Percentiles rank a stretch among this genome's conserved stretches.
Conservation (phyloP, 2,888 invertebrate species). For the Cephus pulcher region DNA sequence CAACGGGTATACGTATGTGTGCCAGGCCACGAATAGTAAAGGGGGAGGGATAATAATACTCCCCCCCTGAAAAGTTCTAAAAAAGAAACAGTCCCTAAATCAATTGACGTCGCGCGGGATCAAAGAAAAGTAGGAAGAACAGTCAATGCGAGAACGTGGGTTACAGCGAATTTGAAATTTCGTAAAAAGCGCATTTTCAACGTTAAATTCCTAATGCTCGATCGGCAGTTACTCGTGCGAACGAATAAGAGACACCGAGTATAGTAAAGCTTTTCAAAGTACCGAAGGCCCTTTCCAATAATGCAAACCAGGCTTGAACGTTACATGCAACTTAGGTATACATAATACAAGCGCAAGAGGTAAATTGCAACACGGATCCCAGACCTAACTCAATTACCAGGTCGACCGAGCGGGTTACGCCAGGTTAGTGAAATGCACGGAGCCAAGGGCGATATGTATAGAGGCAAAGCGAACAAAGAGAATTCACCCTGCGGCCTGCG, state of each 20-base stretch:
- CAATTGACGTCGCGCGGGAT: too few species aligned
- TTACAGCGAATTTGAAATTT: not conserved
- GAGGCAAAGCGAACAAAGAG: not conserved
- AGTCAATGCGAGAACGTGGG: too few species aligned
- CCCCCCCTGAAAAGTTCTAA: too few species aligned
- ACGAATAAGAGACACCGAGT: not conserved
- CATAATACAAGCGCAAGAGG: not conserved
- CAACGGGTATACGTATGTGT: not conserved
- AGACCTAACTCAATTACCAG: not conserved
- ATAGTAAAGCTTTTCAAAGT: not conserved
- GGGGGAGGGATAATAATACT: not conserved
- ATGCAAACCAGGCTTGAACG: not conserved
- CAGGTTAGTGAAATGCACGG: constrained; percentile 24
- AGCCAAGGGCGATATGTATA: constrained; percentile 30
- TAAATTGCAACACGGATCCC: not conserved
- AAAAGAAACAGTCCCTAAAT: not conserved
- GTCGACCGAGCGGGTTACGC: constrained; percentile 16
- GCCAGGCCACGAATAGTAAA: too few species aligned
- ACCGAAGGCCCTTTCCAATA: not conserved
- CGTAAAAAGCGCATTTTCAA: not conserved
- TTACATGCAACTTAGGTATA: not conserved
- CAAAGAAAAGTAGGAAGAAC: too few species aligned
- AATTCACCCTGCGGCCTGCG: not conserved
- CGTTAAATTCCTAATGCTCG: not conserved
- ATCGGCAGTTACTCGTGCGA: not conserved